Percentiles rank a stretch among this genome's conserved stretches.
Conservation (phyloP, 1,140 invertebrate species). For the Rhynchophorus ferrugineus region DNA sequence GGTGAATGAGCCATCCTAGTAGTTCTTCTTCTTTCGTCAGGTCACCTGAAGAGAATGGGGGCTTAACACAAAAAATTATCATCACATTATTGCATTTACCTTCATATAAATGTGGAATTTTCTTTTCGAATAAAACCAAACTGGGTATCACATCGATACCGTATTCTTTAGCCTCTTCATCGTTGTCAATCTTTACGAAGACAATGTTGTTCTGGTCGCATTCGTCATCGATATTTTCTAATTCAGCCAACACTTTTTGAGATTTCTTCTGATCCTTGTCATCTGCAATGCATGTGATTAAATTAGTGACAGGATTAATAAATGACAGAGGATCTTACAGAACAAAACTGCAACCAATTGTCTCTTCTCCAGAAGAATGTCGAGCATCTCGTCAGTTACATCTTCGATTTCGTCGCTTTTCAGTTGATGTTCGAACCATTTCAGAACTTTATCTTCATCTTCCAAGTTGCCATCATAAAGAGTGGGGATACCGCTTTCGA, state of each 20-base stretch:
- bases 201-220: conserved; percentile 87
- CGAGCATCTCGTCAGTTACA: conserved; percentile 89
- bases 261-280: conserved; percentile 88
- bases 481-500: conserved; percentile 83
- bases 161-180: conserved; percentile 81
- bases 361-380: conserved; percentile 84
- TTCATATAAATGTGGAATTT: conserved; percentile 82
- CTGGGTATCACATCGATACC: conserved; percentile 75
- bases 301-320: conserved; percentile 1
- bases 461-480: conserved; percentile 85
- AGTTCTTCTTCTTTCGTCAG: conserved; percentile 86
- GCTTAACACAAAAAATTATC: conserved; percentile 68
- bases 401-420: conserved; percentile 90
- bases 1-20: conserved; percentile 80
- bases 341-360: conserved; percentile 81
- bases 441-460: conserved; percentile 82
- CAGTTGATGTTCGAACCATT: conserved; percentile 78
- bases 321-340: conserved; percentile 57
- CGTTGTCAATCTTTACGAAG: conserved; percentile 88
- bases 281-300: conserved; percentile 52
- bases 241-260: conserved; percentile 74
- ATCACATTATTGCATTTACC: conserved; percentile 41
- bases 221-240: conserved; percentile 92
- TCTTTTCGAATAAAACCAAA: conserved; percentile 80
- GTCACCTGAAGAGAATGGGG: too few species aligned